Evolutionary conservation across 2,888 invertebrate species (phyloP).

Genomic region (Ptycholaimellus sp.): DNA sequence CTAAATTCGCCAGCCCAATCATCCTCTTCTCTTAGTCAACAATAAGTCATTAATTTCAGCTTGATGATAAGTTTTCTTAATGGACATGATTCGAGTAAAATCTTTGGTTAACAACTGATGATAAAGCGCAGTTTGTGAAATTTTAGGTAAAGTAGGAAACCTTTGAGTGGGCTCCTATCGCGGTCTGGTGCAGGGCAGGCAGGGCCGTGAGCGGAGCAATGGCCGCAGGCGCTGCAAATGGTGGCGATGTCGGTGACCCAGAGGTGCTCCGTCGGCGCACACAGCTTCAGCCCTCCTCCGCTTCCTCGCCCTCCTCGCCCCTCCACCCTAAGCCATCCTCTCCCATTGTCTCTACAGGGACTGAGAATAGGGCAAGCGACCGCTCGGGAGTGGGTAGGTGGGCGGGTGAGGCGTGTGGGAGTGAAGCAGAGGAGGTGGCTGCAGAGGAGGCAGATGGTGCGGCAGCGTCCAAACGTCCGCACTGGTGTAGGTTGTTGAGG

Average conservation of each 20-base stretch:
- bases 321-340: conserved; percentile 9
- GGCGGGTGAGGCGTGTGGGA: background rate
- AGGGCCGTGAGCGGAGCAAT: conserved; percentile 74
- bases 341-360: too few relatives aligned
- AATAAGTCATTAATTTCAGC: too few relatives aligned
- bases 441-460: background rate
- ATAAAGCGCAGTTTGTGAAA: too few relatives aligned
- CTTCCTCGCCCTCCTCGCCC: conserved; percentile 3
- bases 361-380: too few relatives aligned
- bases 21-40: too few relatives aligned
- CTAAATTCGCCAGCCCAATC: too few relatives aligned
- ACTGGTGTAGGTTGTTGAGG: conserved; percentile 89
- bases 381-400: background rate
- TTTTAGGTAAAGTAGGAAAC: background rate
- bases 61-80: too few relatives aligned
- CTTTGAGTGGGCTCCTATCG: too few relatives aligned
- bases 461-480: too few relatives aligned
- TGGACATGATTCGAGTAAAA: too few relatives aligned
- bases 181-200: conserved; percentile 35
- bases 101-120: too few relatives aligned
- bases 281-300: conserved; percentile 26
- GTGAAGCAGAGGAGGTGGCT: background rate
- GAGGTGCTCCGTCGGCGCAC: conserved; percentile 27
- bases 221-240: conserved; percentile 65
- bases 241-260: conserved; percentile 56